Conservation (phyloP, 2,888 invertebrate genomes). For the Leuctra nigra region DNA sequence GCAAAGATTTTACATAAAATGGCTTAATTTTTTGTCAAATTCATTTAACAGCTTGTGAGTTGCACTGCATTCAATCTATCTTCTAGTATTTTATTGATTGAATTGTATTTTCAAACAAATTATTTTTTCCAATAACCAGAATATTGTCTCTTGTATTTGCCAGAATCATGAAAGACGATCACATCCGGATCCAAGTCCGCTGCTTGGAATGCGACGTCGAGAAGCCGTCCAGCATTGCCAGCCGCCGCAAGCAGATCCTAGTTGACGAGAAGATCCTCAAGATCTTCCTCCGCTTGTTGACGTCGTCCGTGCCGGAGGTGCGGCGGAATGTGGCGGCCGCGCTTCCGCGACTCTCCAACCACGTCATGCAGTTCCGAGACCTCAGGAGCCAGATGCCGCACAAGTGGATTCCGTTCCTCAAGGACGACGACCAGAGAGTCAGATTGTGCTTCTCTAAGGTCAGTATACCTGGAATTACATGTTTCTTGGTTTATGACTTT, state of each 20-base stretch:
- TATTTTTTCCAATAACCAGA: too few species aligned
- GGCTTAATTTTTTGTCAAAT: too few species aligned
- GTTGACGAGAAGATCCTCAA: neutral
- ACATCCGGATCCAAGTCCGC: neutral
- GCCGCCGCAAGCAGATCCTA: neutral
- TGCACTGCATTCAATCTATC: too few species aligned
- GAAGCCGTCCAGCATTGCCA: neutral
- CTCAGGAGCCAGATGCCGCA: neutral
- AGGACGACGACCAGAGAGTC: slow-evolving; percentile 1
- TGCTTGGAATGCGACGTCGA: neutral
- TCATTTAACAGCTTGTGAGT: too few species aligned
- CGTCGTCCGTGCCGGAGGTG: slow-evolving; percentile 29
- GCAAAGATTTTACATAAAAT: too few species aligned
- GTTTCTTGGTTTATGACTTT: too few species aligned
- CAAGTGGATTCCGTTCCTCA: neutral
- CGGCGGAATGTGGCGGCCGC: slow-evolving; percentile 38
- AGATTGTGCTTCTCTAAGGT: neutral
- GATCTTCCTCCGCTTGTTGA: slow-evolving; percentile 6
- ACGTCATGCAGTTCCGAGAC: slow-evolving; percentile 39
- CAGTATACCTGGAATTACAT: too few species aligned
- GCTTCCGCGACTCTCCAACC: slow-evolving; percentile 42
- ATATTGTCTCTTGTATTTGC: too few species aligned
- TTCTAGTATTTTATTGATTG: too few species aligned
- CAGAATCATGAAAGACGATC: neutral
- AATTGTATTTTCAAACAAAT: too few species aligned